Base-by-base conservation (phyloP, 2,888 invertebrate species). In the Petrophora chlorosata region DNA sequence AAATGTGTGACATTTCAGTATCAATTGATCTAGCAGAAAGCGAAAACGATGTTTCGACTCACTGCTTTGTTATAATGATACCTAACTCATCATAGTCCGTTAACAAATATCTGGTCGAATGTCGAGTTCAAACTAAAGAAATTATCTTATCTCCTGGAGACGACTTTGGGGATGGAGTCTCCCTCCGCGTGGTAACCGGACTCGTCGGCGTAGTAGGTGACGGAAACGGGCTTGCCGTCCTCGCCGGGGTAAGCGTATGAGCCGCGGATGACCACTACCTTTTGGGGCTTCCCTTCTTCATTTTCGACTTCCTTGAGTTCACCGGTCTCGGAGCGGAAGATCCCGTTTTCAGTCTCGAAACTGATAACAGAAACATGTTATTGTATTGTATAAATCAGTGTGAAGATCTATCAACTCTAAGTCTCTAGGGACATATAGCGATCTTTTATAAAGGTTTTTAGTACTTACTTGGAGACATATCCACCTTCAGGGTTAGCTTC, bases 161-260 rank as follows among this genome's bases (percentile, higher is more conserved):
- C 25, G 42, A 5, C 3, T 28, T 92, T 91, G 49, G 94, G 94
- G 65, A 94, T 76, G 70, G 93, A 92, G 0, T 89, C 87, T 26
- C 94, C 93, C 38, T 91, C 87, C 3, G 93, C 91, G 56, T 91
- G 92, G 90, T 84, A 94, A 53, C 94, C 94, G 57, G 79, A 91
- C 76, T 94, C 93, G 64, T 94, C 93, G 33, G 93, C 93, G 47
- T 72, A 73, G 83, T 93, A 94, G 16, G 71, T 89, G 57, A 93
- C 61, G 26, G 76, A 74, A 59, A 92, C 90, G 1, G 80, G 75
- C 5, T 88, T 86, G 56, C 94, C 94, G 5, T 93, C 92, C 0
- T 83, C 78, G 41, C 92, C 85, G 3, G 83, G 76, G 81, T 92
- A 93, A 0, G 90, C 79, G 82, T 89, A 94, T 2, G 87, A 81